Percentiles rank a stretch among this genome's conserved stretches.
These are phyloP conservation scores for Amphiprion ocellaris DNA, from an alignment of 2,113 vertebrate genomes.

Conservation along the genomic window DNA sequence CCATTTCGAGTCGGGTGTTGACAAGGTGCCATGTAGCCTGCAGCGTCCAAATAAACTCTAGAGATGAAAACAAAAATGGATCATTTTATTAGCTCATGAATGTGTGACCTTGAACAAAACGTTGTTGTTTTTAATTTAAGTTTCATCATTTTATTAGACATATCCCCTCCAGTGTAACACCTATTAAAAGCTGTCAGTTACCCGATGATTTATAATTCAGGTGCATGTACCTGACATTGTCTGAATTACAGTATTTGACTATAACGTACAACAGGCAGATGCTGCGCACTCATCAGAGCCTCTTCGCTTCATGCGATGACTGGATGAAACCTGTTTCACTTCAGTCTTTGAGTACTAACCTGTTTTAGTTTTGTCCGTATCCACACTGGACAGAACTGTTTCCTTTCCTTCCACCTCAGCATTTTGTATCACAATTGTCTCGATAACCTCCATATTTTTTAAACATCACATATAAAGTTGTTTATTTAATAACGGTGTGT, in stretches of 20 bases:
- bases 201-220: not conserved
- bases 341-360: slow-evolving; percentile 66
- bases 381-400: slow-evolving; percentile 57
- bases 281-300: slow-evolving; percentile 54
- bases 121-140: not conserved
- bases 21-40: slow-evolving; percentile 86
- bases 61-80: slow-evolving; percentile 4
- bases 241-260: not conserved
- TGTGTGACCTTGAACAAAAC: not conserved
- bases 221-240: not conserved
- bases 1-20: slow-evolving; percentile 83
- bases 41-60: slow-evolving; percentile 86
- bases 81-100: not conserved
- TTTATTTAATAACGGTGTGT: slow-evolving; percentile 14
- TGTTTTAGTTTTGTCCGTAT: slow-evolving; percentile 77
- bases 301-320: slow-evolving; percentile 60
- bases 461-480: not conserved
- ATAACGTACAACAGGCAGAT: not conserved
- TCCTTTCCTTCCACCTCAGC: slow-evolving; percentile 74
- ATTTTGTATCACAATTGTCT: slow-evolving; percentile 77
- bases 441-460: slow-evolving; percentile 75
- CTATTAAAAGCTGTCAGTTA: not conserved
- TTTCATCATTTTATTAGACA: not conserved
- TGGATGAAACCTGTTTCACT: slow-evolving; percentile 18
- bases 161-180: not conserved